Percentiles rank a stretch among this genome's conserved stretches.
phyloP scores from a whole-genome alignment of 2,113 vertebrate genomes.

The Toxotes chatareus region DNA sequence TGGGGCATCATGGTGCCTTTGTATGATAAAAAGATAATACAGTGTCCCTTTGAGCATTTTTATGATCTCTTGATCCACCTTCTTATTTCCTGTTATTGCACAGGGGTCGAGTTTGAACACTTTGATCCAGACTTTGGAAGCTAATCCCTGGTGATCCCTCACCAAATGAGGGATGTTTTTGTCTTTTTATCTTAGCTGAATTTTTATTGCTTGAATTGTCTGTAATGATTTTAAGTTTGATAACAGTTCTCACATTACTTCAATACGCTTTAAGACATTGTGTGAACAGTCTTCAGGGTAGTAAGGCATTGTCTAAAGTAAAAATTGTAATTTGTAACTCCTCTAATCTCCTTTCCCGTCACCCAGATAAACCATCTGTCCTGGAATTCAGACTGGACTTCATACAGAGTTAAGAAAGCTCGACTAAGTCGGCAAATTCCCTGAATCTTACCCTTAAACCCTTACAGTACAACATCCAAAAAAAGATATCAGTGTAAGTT shows the following conservation, averaged over 20 bases:
- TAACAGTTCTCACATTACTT: slow-evolving; percentile 27
- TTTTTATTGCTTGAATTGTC: slow-evolving; percentile 12
- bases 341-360: slow-evolving; percentile 73
- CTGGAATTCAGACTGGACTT: slow-evolving; percentile 71
- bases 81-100: slow-evolving; percentile 40
- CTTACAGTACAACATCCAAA: not conserved
- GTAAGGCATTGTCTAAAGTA: slow-evolving; percentile 35
- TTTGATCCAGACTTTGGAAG: slow-evolving; percentile 36
- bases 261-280: not conserved
- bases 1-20: fast-evolving
- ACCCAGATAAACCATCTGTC: slow-evolving; percentile 79
- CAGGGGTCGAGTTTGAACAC: slow-evolving; percentile 46
- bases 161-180: slow-evolving; percentile 36
- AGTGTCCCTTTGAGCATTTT: slow-evolving; percentile 13
- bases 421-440: slow-evolving; percentile 34
- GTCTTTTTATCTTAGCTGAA: slow-evolving; percentile 14
- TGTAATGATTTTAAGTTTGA: slow-evolving; percentile 12
- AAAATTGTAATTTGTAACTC: slow-evolving; percentile 55
- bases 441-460: slow-evolving; percentile 3
- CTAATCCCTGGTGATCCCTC: slow-evolving; percentile 59
- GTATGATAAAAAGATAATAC: slow-evolving; percentile 2
- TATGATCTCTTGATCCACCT: slow-evolving; percentile 46
- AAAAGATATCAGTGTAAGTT: not conserved
- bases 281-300: slow-evolving; percentile 8
- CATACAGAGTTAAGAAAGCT: slow-evolving; percentile 63